Conservation (phyloP, 2,797 vertebrate genomes). For the Vultur gryphus region DNA sequence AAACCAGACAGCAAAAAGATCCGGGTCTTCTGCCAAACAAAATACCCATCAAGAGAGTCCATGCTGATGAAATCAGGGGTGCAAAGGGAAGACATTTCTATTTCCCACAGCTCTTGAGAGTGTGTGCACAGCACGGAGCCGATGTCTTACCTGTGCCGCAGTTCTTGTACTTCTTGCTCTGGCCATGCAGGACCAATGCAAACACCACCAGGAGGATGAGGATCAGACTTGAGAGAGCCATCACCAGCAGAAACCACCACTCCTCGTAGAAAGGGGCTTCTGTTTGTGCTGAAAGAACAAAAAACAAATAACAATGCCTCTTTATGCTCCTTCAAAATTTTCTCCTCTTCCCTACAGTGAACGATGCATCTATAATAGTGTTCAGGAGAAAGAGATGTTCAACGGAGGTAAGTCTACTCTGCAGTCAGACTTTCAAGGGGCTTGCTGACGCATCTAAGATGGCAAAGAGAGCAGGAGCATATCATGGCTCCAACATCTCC, state of each 20-base stretch:
- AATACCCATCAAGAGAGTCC: not conserved
- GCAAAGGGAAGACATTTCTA: not conserved
- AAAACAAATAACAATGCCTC: not conserved
- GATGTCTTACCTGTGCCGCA: constrained; percentile 78
- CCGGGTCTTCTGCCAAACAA: not conserved
- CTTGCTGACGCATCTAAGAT: not conserved
- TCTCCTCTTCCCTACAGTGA: not conserved
- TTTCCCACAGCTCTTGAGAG: not conserved
- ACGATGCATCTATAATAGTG: accelerated
- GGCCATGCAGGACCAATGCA: constrained; percentile 84
- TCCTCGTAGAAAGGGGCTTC: constrained; percentile 91
- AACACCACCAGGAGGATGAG: constrained; percentile 87
- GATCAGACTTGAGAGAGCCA: constrained; percentile 88
- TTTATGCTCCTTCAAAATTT: not conserved
- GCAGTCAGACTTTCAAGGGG: not conserved
- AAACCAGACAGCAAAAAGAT: not conserved
- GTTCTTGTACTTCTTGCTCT: constrained; percentile 87
- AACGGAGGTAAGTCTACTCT: not conserved
- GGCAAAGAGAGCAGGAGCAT: not conserved
- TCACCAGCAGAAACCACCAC: constrained; percentile 96
- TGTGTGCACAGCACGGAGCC: not conserved
- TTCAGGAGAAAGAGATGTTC: not conserved
- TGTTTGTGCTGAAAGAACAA: constrained; percentile 76
- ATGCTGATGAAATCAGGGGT: not conserved
- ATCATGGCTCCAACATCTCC: not conserved